phyloP scores from a whole-genome alignment of 2,888 invertebrate genomes.

The Dicycla oo region DNA sequence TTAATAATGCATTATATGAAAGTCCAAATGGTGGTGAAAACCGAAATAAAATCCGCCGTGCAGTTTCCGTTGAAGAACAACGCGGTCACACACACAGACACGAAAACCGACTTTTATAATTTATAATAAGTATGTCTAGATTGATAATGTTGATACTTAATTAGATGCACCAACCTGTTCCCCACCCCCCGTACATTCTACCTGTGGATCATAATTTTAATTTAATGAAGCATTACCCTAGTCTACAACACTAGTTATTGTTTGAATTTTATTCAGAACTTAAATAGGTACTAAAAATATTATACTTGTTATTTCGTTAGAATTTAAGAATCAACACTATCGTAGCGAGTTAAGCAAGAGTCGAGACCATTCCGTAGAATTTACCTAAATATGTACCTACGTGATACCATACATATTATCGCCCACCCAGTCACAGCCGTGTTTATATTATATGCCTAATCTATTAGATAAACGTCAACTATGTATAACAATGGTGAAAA shows the following conservation, averaged over 20 bases:
- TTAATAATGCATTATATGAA: background rate
- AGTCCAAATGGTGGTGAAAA: background rate
- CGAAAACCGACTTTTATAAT: background rate
- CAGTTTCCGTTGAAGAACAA: background rate
- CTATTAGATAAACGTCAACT: conserved; percentile 64
- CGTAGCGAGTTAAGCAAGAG: conserved; percentile 70
- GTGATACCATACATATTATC: conserved; percentile 62
- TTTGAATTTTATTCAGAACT: background rate
- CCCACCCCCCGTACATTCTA: background rate
- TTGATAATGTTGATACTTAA: background rate
- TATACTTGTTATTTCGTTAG: conserved; percentile 2
- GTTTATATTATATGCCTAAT: conserved; percentile 69
- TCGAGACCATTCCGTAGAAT: conserved; percentile 75
- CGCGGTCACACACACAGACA: background rate
- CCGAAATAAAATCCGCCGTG: background rate
- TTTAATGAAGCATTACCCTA: background rate
- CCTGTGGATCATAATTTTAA: background rate
- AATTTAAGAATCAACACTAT: conserved; percentile 43
- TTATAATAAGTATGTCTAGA: background rate
- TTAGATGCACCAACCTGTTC: background rate
- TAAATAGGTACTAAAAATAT: background rate
- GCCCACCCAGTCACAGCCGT: conserved; percentile 67
- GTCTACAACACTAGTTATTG: background rate
- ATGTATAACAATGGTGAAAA: conserved; percentile 57
- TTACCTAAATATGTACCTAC: conserved; percentile 61